phyloP scores from a whole-genome alignment of 2,888 invertebrate species.

The Polydrusus cervinus region DNA sequence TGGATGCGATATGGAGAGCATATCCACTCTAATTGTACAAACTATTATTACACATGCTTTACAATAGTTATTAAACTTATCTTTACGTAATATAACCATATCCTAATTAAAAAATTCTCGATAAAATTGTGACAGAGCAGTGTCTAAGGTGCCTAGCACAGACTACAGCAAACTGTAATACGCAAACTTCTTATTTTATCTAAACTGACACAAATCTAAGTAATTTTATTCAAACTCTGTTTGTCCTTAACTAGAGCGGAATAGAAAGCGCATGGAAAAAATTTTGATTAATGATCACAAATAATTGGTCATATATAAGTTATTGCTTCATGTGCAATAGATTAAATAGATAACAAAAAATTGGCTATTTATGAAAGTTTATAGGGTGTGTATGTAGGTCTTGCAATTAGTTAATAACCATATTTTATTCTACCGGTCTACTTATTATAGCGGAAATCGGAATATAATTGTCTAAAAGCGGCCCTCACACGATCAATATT shows the following conservation, averaged over 20 bases:
- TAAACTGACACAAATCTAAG: slow-evolving; percentile 33
- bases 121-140: not conserved
- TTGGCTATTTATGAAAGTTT: slow-evolving; percentile 1
- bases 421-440: too few relatives aligned
- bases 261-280: slow-evolving; percentile 40
- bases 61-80: too few relatives aligned
- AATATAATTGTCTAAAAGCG: too few relatives aligned
- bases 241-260: slow-evolving; percentile 44
- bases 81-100: too few relatives aligned
- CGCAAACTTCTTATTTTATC: slow-evolving; percentile 46
- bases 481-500: too few relatives aligned
- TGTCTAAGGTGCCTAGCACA: not conserved
- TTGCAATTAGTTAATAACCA: not conserved
- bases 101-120: too few relatives aligned
- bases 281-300: slow-evolving; percentile 11
- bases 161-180: not conserved
- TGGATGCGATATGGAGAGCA: too few relatives aligned
- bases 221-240: slow-evolving; percentile 40
- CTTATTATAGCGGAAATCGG: too few relatives aligned
- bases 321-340: not conserved
- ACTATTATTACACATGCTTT: too few relatives aligned
- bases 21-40: too few relatives aligned
- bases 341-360: not conserved
- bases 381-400: not conserved
- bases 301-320: not conserved